Evolutionary conservation across 2,113 vertebrate genomes (phyloP).

Genomic region (Malaclemys terrapin): DNA sequence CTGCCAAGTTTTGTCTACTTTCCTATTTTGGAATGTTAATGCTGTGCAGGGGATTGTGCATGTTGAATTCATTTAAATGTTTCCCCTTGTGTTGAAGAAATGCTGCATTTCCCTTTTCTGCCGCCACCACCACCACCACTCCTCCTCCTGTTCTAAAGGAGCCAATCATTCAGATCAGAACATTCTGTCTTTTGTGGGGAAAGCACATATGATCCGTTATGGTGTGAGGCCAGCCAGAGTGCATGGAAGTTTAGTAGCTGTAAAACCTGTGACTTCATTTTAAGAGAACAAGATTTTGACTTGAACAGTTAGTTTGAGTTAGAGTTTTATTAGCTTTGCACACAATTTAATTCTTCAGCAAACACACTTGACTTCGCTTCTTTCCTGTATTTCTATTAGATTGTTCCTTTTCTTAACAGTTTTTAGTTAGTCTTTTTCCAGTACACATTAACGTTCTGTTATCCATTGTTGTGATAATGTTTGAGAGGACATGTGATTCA

Average conservation of each 20-base stretch:
- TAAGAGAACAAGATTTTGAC: not conserved
- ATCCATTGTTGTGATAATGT: not conserved
- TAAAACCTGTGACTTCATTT: not conserved
- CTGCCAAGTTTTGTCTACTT: not conserved
- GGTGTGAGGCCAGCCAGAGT: not conserved
- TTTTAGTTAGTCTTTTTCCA: not conserved
- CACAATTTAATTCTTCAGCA: not conserved
- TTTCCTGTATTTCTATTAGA: not conserved
- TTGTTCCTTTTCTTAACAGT: not conserved
- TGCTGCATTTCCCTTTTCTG: not conserved
- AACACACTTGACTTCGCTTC: not conserved
- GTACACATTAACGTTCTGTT: not conserved
- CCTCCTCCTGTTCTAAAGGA: not conserved
- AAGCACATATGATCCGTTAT: rapidly evolving
- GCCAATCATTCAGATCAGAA: not conserved
- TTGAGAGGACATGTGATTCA: not conserved
- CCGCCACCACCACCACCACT: not conserved
- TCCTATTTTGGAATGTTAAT: not conserved
- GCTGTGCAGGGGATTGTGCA: not conserved
- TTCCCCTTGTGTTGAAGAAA: not conserved
- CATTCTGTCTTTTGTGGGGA: not conserved
- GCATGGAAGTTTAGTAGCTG: rapidly evolving
- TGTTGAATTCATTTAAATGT: not conserved
- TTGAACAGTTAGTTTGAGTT: not conserved
- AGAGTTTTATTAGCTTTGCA: not conserved